Base-by-base conservation (phyloP, 2,797 vertebrate species). In the Acanthornis magna region DNA sequence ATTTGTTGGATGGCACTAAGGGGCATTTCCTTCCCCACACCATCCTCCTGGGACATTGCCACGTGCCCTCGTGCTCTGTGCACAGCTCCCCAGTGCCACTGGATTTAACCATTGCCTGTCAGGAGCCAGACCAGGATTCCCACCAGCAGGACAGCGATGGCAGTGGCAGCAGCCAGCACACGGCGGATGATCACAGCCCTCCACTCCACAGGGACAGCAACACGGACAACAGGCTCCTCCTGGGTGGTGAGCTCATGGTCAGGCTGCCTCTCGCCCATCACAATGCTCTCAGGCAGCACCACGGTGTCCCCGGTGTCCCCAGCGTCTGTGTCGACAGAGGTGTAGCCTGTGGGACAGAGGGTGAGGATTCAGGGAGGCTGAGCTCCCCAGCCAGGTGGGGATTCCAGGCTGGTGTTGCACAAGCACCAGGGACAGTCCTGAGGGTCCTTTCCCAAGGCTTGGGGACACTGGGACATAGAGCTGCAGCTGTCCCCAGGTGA, bases 71-170 rank as follows among this genome's bases (percentile, higher is more conserved):
- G 40, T 40, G 65, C 89, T 34, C 51, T 6, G 2, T 34, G 58
- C 67, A 34, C 67, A 40, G 45, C 1, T 75, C 20, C 80, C 16
- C 62, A 9, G 70, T 0, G 10, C 14, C 62, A 9, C 55, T 29
- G 40, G 23, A 4, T 75, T 79, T 95, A 97, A 26, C 95, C 65
- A 3, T 66, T 75, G 42, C 93, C 72, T 2, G 36, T 95, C 50
- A 97, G 90, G 45, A 99, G 47, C 78, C 98, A 98, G 27, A 97
- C 51, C 73, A 98, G 77, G 70, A 99, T 70, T 48, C 99, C 98
- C 29, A 42, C 93, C 61, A 97, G 85, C 60, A 99, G 96, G 34
- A 98, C 84, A n/a, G 90, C n/a, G 0, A 98, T 1, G 61, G 98
- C 98, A 15, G 53, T 10, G 17, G 91, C 96, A 68, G 98, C 65